Conservation (phyloP, 2,888 invertebrate species). For the Seladonia tumulorum region DNA sequence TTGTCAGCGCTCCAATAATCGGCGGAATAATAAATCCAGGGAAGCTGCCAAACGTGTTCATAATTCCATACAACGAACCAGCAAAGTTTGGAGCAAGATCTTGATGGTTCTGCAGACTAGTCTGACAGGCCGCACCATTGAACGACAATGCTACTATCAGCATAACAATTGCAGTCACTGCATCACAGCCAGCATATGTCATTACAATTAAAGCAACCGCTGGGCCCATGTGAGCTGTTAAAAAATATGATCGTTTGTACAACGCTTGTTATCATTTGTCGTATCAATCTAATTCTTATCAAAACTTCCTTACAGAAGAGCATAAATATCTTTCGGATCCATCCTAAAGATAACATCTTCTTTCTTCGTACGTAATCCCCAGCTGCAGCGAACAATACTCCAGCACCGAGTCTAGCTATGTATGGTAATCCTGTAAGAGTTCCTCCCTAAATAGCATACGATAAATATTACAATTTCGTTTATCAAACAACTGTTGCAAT, state of each 20-base stretch:
- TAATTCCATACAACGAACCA: constrained; percentile 82
- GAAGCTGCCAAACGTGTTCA: constrained; percentile 83
- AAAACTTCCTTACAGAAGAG: constrained; percentile 78
- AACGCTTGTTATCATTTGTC: neutral
- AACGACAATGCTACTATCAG: constrained; percentile 78
- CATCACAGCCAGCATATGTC: constrained; percentile 80
- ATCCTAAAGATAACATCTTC: constrained; percentile 83
- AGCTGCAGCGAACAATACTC: constrained; percentile 89
- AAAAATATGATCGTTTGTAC: constrained; percentile 20
- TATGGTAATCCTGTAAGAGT: constrained; percentile 90
- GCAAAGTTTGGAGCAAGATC: constrained; percentile 83
- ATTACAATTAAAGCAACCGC: constrained; percentile 85
- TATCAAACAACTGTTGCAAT: constrained; percentile 62
- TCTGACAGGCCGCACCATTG: constrained; percentile 82
- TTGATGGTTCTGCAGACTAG: constrained; percentile 82
- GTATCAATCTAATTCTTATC: neutral
- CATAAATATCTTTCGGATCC: constrained; percentile 81
- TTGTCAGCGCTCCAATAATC: constrained; percentile 79
- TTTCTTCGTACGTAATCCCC: constrained; percentile 88
- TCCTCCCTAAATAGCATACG: constrained; percentile 86
- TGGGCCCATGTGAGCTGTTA: constrained; percentile 82
- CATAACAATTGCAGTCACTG: constrained; percentile 76
- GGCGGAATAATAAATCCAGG: constrained; percentile 82
- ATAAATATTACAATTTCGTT: neutral
- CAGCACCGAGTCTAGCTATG: constrained; percentile 89